Evolutionary conservation across 2,797 vertebrate species (phyloP), one percentile per base, ranked within the genome.

Genomic region (Holocentrus rufus): DNA sequence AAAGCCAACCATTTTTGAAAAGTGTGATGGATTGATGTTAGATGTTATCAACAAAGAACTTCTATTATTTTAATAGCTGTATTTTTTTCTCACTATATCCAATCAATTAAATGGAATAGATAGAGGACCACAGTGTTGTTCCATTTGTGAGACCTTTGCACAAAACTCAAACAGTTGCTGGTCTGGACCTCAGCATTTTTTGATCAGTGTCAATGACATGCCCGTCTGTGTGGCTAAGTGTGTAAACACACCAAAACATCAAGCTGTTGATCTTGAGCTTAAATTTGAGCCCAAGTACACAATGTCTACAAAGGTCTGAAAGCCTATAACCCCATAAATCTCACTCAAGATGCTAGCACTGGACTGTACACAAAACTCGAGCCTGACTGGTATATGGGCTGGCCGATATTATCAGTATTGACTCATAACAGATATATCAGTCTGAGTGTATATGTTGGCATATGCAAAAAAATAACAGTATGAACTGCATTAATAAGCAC

Each of bases 251-350:
- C 22, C 14, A 49, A 52, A 4, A 64, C 44, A 31, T 10, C 2
- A 49, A 23, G 68, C 67, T 53, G 74, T 66, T 49, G 72, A 73
- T 77, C 80, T 65, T 44, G 36, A 66, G 63, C 59, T 86, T 80
- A 65, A 65, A 67, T 61, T 71, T 77, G 18, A 80, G 64, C 50
- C 46, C 11, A 50, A 17, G 8, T 57, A 55, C 62, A 82, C 31
- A 8, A 52, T 66, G 69, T 75, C 77, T 77, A 23, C 58, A 62
- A 56, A 34, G 23, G 7, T 74, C 2, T 60, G 14, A 58, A 68
- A 85, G 60, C 53, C 7, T 0, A 47, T 77, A 72, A 85, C 66
- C 47, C 44, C 46, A 8, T 30, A 36, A 69, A 65, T 69, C 69
- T 71, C 58, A 30, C 56, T 59, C 22, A 65, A 75, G 36, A 80